Evolutionary conservation across 2,888 invertebrate genomes (phyloP), one percentile per base, ranked within the genome.

Genomic region (Andrena chrysosceles): DNA sequence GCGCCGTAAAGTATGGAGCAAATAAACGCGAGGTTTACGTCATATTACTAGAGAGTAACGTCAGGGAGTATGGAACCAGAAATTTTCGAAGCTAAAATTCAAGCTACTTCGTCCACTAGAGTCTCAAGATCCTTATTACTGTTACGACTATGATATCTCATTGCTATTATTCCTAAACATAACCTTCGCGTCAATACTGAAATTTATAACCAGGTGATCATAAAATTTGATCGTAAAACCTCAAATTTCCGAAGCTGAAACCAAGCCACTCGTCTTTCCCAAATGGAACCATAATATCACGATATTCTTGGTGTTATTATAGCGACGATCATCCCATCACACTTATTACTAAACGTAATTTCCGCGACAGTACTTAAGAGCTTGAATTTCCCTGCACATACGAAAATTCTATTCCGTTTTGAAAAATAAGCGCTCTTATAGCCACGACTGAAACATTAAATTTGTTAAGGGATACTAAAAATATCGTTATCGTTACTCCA

Each of bases 21-120:
- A 81, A 77, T 77, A 79, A 79, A 70, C 70, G 74, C 26, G 23
- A 29, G 62, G 26, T 35, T 49, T 52, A n/a, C 52, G 73, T 33
- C 64, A 52, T 31, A 42, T 69, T 54, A 63, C 67, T 23, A 0
- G 8, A 35, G 56, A 67, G 63, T 63, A 62, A 63, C 56, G 26
- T 31, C 23, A 33, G n/a, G n/a, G 49, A 48, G 20, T 31, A 33
- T 20, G 54, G 69, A 72, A 29, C 26, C 20, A 29, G 49, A 81
- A 72, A 77, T 72, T 63, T 70, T 31, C 60, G 29, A 23, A 48
- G 29, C 2, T 16, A 16, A 42, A 68, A 60, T 23, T 59, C 10
- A 48, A 31, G 10, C 35, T 10, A 20, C 23, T 29, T 23, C 16
- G 33, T 23, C 26, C 16, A 31, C 31, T 66, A 54, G 29, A n/a